These are phyloP conservation scores for Ennomos erosarius DNA, from an alignment of 2,888 invertebrate species.

Conservation along the genomic window DNA sequence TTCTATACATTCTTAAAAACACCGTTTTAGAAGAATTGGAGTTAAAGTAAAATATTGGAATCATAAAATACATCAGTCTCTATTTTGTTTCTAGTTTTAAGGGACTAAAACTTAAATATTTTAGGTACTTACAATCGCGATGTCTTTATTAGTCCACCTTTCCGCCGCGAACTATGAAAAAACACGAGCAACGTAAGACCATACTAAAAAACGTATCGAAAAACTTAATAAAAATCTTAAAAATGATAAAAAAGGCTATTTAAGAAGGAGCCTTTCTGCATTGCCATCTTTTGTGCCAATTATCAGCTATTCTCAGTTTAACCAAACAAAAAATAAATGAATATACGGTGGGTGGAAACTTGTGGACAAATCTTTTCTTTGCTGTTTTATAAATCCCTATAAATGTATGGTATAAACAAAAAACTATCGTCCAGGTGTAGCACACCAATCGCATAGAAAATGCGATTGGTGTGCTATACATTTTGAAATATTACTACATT, in stretches of 20 bases:
- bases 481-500: too few species aligned
- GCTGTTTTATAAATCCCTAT: conserved; percentile 3
- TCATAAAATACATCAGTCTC: too few species aligned
- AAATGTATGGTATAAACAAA: conserved; percentile 15
- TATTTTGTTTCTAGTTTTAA: too few species aligned
- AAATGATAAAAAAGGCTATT: conserved; percentile 70
- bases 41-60: too few species aligned
- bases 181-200: conserved; percentile 60
- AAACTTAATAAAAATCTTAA: conserved; percentile 70
- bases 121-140: too few species aligned
- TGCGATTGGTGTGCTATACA: too few species aligned
- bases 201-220: conserved; percentile 68
- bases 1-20: too few species aligned
- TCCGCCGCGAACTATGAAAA: conserved; percentile 65
- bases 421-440: too few species aligned
- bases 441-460: too few species aligned
- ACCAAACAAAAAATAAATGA: conserved; percentile 47
- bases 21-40: too few species aligned
- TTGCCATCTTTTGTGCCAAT: conserved; percentile 82
- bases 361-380: conserved; percentile 48
- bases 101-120: too few species aligned
- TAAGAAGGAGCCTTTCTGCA: conserved; percentile 68
- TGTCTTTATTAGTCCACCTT: conserved; percentile 46
- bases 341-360: conserved; percentile 68
- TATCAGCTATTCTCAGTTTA: conserved; percentile 64